Evolutionary conservation across 1,140 invertebrate species (phyloP).

Genomic region (Drosophila saltans): DNA sequence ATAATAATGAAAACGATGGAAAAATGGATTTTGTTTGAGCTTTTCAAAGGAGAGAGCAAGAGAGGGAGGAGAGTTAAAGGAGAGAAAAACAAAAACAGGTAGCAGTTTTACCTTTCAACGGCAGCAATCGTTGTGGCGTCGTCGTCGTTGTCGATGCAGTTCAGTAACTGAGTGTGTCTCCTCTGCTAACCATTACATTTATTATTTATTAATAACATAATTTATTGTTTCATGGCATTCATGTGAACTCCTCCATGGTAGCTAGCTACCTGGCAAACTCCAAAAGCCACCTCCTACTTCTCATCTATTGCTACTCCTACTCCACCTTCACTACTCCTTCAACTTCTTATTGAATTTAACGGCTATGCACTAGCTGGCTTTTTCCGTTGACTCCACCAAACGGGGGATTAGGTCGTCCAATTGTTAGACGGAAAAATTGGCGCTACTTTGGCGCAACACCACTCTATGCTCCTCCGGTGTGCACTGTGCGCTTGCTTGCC

Average conservation of each 20-base stretch:
- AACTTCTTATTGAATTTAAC: constrained; percentile 78
- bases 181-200: constrained; percentile 71
- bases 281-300: constrained; percentile 13
- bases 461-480: constrained; percentile 1
- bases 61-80: not conserved
- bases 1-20: constrained; percentile 58
- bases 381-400: constrained; percentile 56
- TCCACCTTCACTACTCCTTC: constrained; percentile 9
- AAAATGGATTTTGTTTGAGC: constrained; percentile 1
- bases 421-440: constrained; percentile 80
- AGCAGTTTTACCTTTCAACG: constrained; percentile 45
- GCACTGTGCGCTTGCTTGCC: constrained; percentile 1
- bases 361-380: constrained; percentile 39
- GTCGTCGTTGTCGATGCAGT: constrained; percentile 22
- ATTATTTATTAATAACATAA: constrained; percentile 83
- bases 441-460: constrained; percentile 61
- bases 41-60: not conserved
- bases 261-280: constrained; percentile 9
- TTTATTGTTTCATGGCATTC: constrained; percentile 83
- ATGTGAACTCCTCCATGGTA: constrained; percentile 73
- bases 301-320: constrained; percentile 11
- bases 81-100: constrained; percentile 61
- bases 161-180: not conserved
- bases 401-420: constrained; percentile 80
- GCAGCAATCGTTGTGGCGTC: constrained; percentile 46